Evolutionary conservation across 2,888 invertebrate species (phyloP), one percentile per base, ranked within the genome.

Genomic region (Parnassius mnemosyne): DNA sequence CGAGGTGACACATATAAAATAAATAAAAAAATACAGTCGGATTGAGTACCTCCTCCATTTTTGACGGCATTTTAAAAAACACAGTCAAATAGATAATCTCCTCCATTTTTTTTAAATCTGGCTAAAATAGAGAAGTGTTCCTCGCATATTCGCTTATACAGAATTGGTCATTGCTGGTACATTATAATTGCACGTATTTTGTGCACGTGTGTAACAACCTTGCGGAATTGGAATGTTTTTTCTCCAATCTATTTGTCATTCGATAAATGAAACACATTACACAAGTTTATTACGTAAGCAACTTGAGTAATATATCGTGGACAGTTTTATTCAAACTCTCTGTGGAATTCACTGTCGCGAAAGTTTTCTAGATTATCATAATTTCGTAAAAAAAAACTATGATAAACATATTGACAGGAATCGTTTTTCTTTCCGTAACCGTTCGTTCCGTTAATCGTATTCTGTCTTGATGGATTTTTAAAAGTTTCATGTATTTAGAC

Each of bases 201-300:
- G 20, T 52, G 16, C 42, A 41, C 46, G 9, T 49, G 49, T 59
- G 53, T 46, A 59, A 9, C 42, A 47, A 60, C 42, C 46, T 41
- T 60, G 44, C 51, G n/a, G 49, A n/a, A 34, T 57, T 44, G 47
- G 57, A 61, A 53, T 57, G 53, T 61, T 10, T 53, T 50, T 44
- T 44, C 42, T 25, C 43, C n/a, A 51, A 63, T 55, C 53, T 63
- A 43, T 57, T 63, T 63, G 58, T 63, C 50, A 63, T 63, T 63
- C 58, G 43, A 58, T 58, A 61, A 52, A 54, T 57, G 50, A 57
- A 20, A 25, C 57, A 16, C 10, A 46, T 63, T 63, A 51, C 47
- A 42, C 58, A 54, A 62, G 62, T 25, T 49, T 49, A 25, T 54
- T 52, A 53, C 52, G 20, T n/a, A 43, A 46, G 34, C 52, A 42